phyloP scores from a whole-genome alignment of 2,888 invertebrate species.

The Julus scanicus region DNA sequence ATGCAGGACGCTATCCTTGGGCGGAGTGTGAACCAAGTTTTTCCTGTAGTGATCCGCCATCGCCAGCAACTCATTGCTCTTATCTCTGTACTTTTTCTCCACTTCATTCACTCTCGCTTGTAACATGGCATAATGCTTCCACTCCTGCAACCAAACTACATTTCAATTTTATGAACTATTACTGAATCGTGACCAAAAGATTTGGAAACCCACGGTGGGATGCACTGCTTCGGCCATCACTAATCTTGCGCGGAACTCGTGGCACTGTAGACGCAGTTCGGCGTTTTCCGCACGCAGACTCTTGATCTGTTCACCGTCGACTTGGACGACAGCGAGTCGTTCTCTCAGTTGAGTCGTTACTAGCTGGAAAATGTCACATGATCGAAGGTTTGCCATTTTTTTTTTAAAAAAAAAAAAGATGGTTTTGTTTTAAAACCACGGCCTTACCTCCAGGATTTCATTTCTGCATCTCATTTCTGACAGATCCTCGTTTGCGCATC shows the following conservation, averaged over 20 bases:
- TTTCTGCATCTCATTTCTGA: slow-evolving; percentile 1
- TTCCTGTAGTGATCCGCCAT: background rate
- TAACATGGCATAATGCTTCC: slow-evolving; percentile 12
- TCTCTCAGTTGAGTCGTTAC: background rate
- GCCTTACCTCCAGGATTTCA: slow-evolving; percentile 10
- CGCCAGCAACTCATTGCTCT: slow-evolving; percentile 19
- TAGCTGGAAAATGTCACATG: background rate
- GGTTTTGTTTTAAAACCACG: background rate
- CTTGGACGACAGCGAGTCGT: background rate
- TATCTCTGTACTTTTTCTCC: slow-evolving; percentile 49
- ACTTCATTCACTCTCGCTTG: slow-evolving; percentile 49
- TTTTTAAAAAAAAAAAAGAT: no score
- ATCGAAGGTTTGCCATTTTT: background rate
- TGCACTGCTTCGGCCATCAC: background rate
- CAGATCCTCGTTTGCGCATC: background rate
- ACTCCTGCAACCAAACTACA: no score
- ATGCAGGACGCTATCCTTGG: background rate
- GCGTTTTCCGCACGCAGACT: slow-evolving; percentile 23
- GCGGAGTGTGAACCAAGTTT: background rate
- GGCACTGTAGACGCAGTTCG: background rate
- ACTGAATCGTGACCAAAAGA: no score
- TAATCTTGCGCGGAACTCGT: background rate
- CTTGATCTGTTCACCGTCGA: background rate
- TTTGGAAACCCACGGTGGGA: background rate
- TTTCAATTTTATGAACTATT: no score